A percentile compares a stretch with the other conserved stretches of the same genome.
phyloP scores from a whole-genome alignment of 1,140 invertebrate genomes.

The Babylonia areolata region DNA sequence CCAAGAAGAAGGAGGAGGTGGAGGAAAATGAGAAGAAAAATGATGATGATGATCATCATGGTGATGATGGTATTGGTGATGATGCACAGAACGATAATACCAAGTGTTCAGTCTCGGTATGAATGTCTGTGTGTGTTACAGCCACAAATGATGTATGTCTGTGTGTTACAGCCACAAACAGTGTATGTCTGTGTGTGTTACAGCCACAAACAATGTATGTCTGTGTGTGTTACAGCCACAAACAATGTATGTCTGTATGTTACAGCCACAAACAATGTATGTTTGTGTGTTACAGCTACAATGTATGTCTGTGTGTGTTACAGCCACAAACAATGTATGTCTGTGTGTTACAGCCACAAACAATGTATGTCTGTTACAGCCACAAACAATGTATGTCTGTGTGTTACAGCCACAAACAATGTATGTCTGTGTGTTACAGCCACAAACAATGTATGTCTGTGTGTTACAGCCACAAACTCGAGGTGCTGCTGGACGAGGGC shows the following conservation, averaged over 20 bases:
- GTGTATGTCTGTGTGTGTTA: neutral
- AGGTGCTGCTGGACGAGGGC: constrained; percentile 64
- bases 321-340: neutral
- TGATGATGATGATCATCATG: too few relatives aligned
- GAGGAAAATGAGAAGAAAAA: too few relatives aligned
- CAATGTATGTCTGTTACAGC: neutral
- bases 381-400: neutral
- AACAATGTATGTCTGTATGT: neutral
- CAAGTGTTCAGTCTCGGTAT: too few relatives aligned
- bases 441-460: neutral
- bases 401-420: neutral
- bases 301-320: neutral
- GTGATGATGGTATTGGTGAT: too few relatives aligned
- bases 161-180: neutral
- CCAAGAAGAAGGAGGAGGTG: too few relatives aligned
- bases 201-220: neutral
- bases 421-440: neutral
- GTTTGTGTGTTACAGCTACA: neutral
- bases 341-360: neutral
- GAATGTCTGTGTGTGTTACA: too few relatives aligned
- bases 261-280: too few relatives aligned
- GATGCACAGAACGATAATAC: too few relatives aligned
- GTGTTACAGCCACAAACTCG: constrained; percentile 62
- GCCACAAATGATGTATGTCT: too few relatives aligned
- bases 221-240: neutral